Conservation (phyloP, 2,113 vertebrate genomes). For the Hystrix brachyura region DNA sequence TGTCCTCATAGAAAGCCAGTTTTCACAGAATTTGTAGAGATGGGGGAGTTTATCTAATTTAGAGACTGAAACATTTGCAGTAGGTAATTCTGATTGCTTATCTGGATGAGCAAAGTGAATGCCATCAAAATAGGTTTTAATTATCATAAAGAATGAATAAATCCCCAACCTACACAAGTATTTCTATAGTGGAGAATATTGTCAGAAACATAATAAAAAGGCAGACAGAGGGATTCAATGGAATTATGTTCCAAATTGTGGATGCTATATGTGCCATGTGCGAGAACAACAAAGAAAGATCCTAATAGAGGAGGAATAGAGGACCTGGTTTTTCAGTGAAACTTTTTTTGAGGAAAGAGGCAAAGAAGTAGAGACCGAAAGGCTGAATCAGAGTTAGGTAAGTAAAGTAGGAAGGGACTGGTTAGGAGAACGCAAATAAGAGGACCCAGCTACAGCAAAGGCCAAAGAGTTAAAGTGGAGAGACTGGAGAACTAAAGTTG, state of each 20-base stretch:
- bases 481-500: background rate
- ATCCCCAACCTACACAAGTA: background rate
- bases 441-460: background rate
- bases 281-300: background rate
- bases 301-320: background rate
- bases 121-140: slow-evolving; percentile 32
- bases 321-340: background rate
- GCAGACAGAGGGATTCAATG: background rate
- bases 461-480: fast-evolving
- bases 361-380: background rate
- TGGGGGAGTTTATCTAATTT: slow-evolving; percentile 36
- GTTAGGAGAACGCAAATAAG: too few species aligned
- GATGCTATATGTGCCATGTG: background rate
- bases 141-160: slow-evolving; percentile 23
- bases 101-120: slow-evolving; percentile 12
- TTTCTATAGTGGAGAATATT: background rate
- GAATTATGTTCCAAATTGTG: background rate
- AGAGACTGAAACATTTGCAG: slow-evolving; percentile 1
- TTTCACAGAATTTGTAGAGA: background rate
- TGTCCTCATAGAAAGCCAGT: background rate
- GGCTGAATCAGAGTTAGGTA: background rate
- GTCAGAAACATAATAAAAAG: background rate
- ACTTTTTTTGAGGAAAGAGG: background rate
- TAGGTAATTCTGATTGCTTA: slow-evolving; percentile 34
- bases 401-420: background rate